Evolutionary conservation across 2,797 vertebrate genomes (phyloP), one percentile per base, ranked within the genome.

Genomic region (Hemibagrus guttatus): DNA sequence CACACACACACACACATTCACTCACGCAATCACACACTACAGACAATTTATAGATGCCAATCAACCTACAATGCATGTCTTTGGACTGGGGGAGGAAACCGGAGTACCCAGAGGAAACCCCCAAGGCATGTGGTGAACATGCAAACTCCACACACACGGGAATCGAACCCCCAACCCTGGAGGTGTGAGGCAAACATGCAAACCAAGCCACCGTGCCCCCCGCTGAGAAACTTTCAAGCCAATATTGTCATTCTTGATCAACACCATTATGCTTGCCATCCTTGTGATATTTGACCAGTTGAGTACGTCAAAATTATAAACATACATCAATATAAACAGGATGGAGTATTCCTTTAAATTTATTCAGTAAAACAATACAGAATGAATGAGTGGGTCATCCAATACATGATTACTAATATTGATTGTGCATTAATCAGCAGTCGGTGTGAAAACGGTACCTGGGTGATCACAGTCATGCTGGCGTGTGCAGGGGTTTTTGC

Each of bases 381-480:
- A 35, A 23, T 28, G 74, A 54, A 58, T 59, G 28, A 58, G 19
- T 6, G 9, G 54, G 54, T 28, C 28, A 16, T 78, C 54, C 31
- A 13, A 6, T 79, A 31, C 26, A 23, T 14, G 13, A 23, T 26
- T 72, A 14, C 12, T 16, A 74, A 23, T 19, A 23, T 8, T 75
- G 72, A 9, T 76, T 61, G 14, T 26, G 11, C 21, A 39, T 16
- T 39, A 9, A 61, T 39, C 35, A 63, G 35, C 4, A 82, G 39
- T 72, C 81, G 63, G 13, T n/a, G 71, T 64, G 42, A 39, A 28
- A 42, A 46, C 14, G 61, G 84, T 91, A 99, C 98, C 98, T 91
- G 97, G 98, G 92, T 99, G 98, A 90, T 99, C 97, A 89, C 98
- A 99, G 68, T 98, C 97, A 78, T 99, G 98, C 59, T 96, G 90